Base-by-base conservation (phyloP, 35 echinoderm and acorn worm species). In the Patiria miniata region DNA sequence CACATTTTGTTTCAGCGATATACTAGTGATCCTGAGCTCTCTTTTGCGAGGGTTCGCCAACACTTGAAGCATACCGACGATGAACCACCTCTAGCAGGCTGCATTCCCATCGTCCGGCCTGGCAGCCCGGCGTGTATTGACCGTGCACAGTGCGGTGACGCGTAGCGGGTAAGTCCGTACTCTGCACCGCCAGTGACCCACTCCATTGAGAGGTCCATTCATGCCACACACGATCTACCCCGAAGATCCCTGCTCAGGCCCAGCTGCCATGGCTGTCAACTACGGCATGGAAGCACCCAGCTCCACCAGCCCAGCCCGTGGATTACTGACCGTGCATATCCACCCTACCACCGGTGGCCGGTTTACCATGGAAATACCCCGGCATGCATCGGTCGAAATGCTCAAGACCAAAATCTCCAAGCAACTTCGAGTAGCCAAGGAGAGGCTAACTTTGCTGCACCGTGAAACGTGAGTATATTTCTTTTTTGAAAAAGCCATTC, bases 271-370 rank as follows among this genome's bases (percentile, higher is more conserved):
- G 65, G 65, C 65, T 73, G 65, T 73, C 65, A 73, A 73, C 65
- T 30, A 28, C 65, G 65, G 65, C 26, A 34, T 73, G 65, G 65
- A 73, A 34, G 26, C 65, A 26, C 34, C 65, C 26, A 73, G 14
- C 65, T 32, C 65, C 65, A 73, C 26, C 65, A 73, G 65, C 65
- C 10, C 65, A 73, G 26, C 19, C 26, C 65, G 26, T 73, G 65
- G 65, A 73, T 32, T 73, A 32, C 23, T 84, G 86, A 79, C 86
- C 42, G 68, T 87, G 39, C 39, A 87, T 22, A 73, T 87, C 39
- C 65, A 79, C 38, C 86, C 86, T 5, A 87, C 68, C 30, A 87
- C 86, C 36, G 86, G 86, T 40, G 86, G 86, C 1, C 39, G 77
- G 40, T 87, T 87, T 16, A 39, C 39, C 47, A 7, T 87, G 28